Evolutionary conservation across 30 jellyfish, hydroid and myxozoan genomes (phyloP).

Genomic region (Rhopilema esculentum): DNA sequence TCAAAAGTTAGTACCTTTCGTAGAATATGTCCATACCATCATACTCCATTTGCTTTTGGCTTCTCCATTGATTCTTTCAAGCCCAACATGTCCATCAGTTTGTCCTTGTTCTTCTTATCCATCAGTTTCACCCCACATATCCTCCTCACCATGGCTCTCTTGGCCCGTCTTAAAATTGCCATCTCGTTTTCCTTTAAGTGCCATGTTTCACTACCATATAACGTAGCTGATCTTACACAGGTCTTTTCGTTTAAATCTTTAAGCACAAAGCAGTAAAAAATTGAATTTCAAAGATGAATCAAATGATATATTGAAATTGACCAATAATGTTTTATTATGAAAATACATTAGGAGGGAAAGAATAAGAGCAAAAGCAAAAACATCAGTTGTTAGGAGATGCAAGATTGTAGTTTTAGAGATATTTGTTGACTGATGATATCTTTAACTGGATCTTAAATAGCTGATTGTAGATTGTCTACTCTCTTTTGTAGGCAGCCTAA

Average conservation of each 20-base stretch:
- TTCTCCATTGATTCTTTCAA: neutral
- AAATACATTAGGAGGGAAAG: too few species aligned
- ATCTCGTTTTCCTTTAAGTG: neutral
- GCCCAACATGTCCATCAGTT: neutral
- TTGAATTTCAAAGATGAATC: too few species aligned
- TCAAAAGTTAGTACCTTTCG: neutral
- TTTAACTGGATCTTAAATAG: too few species aligned
- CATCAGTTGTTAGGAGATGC: too few species aligned
- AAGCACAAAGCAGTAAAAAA: too few species aligned
- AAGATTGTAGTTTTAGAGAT: too few species aligned
- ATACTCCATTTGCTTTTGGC: neutral
- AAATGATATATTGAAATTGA: neutral
- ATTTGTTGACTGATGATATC: too few species aligned
- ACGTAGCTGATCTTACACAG: neutral
- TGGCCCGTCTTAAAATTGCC: neutral
- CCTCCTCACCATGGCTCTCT: neutral
- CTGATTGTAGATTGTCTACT: neutral
- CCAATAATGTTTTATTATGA: neutral
- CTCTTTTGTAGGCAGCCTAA: slow-evolving; percentile 59
- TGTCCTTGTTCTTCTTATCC: neutral
- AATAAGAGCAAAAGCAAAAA: too few species aligned
- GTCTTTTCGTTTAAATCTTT: too few species aligned
- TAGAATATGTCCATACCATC: neutral
- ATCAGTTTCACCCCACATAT: neutral
- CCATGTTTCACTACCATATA: neutral